These are phyloP conservation scores for Noctua janthe DNA, from an alignment of 2,888 invertebrate species.

Conservation along the genomic window DNA sequence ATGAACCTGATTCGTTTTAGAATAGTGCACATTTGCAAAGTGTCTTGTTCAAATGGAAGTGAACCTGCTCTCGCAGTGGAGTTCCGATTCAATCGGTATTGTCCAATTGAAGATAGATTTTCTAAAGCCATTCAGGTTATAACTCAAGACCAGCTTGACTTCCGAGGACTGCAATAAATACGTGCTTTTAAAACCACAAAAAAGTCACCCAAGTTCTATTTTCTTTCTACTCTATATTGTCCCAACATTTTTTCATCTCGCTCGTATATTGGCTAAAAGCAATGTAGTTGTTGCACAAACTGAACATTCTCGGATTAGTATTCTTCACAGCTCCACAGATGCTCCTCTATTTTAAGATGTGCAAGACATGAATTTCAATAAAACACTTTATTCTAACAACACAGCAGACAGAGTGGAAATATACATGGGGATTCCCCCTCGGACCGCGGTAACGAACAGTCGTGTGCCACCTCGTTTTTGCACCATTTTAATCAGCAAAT, in stretches of 20 bases:
- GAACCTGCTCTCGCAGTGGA: neutral
- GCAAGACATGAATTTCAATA: slow-evolving; percentile 66
- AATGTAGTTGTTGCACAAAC: slow-evolving; percentile 55
- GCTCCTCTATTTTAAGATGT: slow-evolving; percentile 58
- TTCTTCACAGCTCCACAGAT: slow-evolving; percentile 55
- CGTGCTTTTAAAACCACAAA: neutral
- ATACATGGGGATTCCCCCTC: too few relatives aligned
- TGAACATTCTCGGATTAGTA: slow-evolving; percentile 54
- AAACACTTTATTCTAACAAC: slow-evolving; percentile 56
- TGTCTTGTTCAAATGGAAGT: slow-evolving; percentile 10
- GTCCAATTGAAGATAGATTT: neutral
- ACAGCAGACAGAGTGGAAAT: slow-evolving; percentile 42
- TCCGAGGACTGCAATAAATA: neutral
- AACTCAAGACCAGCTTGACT: neutral
- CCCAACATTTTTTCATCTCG: slow-evolving; percentile 18
- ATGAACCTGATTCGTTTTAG: slow-evolving; percentile 12
- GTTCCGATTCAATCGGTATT: slow-evolving; percentile 10
- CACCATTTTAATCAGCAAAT: too few relatives aligned
- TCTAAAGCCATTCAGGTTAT: neutral
- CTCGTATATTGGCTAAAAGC: slow-evolving; percentile 46
- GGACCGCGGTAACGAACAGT: too few relatives aligned
- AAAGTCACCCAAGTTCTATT: neutral
- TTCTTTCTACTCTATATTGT: neutral
- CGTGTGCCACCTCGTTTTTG: too few relatives aligned
- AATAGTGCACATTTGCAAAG: slow-evolving; percentile 4